Evolutionary conservation across 2,113 vertebrate species (phyloP).

Genomic region (Etheostoma spectabile): DNA sequence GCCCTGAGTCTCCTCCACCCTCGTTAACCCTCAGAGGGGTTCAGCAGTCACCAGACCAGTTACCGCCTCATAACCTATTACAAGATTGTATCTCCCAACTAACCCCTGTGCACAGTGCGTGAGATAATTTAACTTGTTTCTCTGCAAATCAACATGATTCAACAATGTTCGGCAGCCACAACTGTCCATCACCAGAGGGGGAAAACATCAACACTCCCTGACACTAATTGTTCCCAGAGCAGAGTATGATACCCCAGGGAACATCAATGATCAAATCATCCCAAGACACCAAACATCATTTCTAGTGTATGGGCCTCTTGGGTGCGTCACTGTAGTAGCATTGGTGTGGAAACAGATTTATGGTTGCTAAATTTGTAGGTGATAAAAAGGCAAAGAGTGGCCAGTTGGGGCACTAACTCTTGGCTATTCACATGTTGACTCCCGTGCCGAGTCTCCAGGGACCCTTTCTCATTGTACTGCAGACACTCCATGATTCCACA

Average conservation of each 20-base stretch:
- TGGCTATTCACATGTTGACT: slow-evolving; percentile 77
- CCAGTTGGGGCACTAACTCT: slow-evolving; percentile 76
- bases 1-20: slow-evolving; percentile 34
- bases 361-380: slow-evolving; percentile 78
- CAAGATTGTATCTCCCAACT: neutral
- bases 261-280: slow-evolving; percentile 66
- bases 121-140: slow-evolving; percentile 23
- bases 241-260: slow-evolving; percentile 59
- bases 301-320: slow-evolving; percentile 73
- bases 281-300: slow-evolving; percentile 70
- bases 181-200: slow-evolving; percentile 53
- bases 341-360: slow-evolving; percentile 78
- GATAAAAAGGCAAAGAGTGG: slow-evolving; percentile 75
- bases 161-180: slow-evolving; percentile 40
- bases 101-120: slow-evolving; percentile 3
- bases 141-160: slow-evolving; percentile 50
- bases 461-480: slow-evolving; percentile 73
- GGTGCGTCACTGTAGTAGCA: slow-evolving; percentile 45
- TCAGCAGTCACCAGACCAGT: slow-evolving; percentile 16
- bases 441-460: slow-evolving; percentile 57
- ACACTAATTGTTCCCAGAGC: slow-evolving; percentile 70
- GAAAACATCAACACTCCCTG: slow-evolving; percentile 59
- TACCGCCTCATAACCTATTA: slow-evolving; percentile 11
- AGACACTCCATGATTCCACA: slow-evolving; percentile 80
- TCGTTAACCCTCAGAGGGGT: slow-evolving; percentile 39